These are phyloP conservation scores for Eremophila alpestris DNA, from an alignment of 2,797 vertebrate genomes.

Conservation along the genomic window DNA sequence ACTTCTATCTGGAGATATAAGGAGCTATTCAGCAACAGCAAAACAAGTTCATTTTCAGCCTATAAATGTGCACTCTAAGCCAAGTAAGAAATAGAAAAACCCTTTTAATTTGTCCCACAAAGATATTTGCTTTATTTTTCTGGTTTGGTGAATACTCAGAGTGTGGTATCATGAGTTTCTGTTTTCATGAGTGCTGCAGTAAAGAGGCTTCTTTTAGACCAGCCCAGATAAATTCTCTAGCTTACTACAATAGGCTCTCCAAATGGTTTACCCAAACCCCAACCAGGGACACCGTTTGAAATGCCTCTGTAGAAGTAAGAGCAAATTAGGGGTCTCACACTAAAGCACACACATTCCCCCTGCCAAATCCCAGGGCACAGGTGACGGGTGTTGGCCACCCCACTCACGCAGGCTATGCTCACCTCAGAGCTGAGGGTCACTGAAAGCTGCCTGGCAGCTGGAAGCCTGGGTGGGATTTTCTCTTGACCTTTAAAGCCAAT, in stretches of 20 bases:
- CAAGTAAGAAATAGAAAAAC: background rate
- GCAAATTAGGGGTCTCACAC: background rate
- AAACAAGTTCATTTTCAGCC: background rate
- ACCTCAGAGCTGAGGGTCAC: background rate
- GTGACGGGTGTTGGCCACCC: background rate
- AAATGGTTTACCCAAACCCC: background rate
- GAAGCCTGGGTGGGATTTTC: background rate
- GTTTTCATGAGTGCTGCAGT: background rate
- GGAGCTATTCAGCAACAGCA: background rate
- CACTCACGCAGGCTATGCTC: rapidly evolving
- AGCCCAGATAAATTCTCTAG: background rate
- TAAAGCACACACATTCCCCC: rapidly evolving
- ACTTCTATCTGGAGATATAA: background rate
- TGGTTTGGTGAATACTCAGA: background rate
- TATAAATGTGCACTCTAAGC: background rate
- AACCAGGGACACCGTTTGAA: background rate
- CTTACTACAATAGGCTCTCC: background rate
- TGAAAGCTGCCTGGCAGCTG: background rate
- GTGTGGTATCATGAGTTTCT: background rate
- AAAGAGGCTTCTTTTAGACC: background rate
- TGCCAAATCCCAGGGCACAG: background rate
- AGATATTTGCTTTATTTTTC: background rate
- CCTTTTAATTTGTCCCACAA: background rate
- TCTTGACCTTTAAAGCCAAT: background rate
- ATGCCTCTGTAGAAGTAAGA: background rate